Base-by-base conservation (phyloP, 2,797 vertebrate species). In the Benthosema pterotum region DNA sequence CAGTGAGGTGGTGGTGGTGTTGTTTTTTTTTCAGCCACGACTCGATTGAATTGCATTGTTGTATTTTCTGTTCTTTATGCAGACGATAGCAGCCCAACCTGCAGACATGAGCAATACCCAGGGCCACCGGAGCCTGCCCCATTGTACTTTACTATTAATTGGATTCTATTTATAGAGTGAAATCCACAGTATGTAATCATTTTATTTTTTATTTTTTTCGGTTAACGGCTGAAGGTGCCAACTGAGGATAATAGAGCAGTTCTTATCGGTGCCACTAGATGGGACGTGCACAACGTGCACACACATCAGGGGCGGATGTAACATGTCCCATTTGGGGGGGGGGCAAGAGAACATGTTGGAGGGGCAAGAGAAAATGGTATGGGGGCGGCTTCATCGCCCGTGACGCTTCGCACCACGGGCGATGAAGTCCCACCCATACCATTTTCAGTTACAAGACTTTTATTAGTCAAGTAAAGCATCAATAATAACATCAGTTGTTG, bases 261-360 rank as follows among this genome's bases (percentile, higher is more conserved):
- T 57, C 28, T 59, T 53, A 43, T 54, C 49, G 18, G 47, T 57
- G 65, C 69, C 58, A 77, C 42, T 76, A 83, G 74, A 81, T 78
- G 64, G 42, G 48, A 66, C 19, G 22, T 45, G 77, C 65, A 45
- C 69, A 74, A n/a, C n/a, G n/a, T n/a, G 58, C n/a, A 13, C 53
- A 56, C 59, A 52, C 72, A 78, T 67, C n/a, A n/a, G n/a, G n/a
- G n/a, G n/a, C n/a, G n/a, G n/a, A n/a, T n/a, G n/a, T n/a, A n/a
- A n/a, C n/a, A n/a, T n/a, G n/a, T n/a, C n/a, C n/a, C n/a, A n/a
- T n/a, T n/a, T n/a, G n/a, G n/a, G n/a, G n/a, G n/a, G n/a, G n/a
- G n/a, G n/a, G n/a, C n/a, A n/a, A n/a, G n/a, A n/a, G n/a, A n/a
- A n/a, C n/a, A n/a, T n/a, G n/a, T n/a, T n/a, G n/a, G n/a, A n/a